Base-by-base conservation (phyloP, 2,113 vertebrate genomes). In the Daubentonia madagascariensis region DNA sequence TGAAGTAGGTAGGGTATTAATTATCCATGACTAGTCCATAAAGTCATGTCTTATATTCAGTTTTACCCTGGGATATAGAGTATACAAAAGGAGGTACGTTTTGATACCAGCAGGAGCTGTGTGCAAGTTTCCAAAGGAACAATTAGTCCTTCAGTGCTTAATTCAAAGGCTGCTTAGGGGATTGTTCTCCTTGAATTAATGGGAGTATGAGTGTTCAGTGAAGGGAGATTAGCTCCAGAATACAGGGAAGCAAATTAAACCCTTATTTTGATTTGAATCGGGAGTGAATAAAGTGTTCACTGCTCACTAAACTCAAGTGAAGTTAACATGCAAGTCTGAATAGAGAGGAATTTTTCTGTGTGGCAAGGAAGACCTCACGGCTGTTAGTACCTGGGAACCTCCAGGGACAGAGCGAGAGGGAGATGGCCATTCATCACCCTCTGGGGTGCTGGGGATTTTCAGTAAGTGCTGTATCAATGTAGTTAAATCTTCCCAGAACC, bases 401-500 rank as follows among this genome's bases (percentile, higher is more conserved):
- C 95, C 85, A 10, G 75, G 80, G 75, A 78, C 17, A 65, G 68
- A 83, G 13, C 73, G 93, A 94, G 72, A 70, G 48, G n/a, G 32
- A 95, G 0, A 0, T 48, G 59, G 52, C 13, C 2, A 68, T 93
- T 97, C 93, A 70, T 76, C 80, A 78, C 73, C 13, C 81, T 92
- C 85, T 1, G 87, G 91, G 35, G 68, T 37, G 67, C 91, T 63
- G 94, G 91, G 85, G 73, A 92, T 97, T 98, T 98, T 98, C 97
- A 96, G 87, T 93, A 96, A 96, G 92, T 35, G 89, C 76, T 88
- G 52, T 97, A 97, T 43, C 83, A 96, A 57, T 88, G 96, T 43
- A 61, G 80, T 70, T 91, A 98, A 98, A 98, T 97, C 96, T 96
- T 97, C 73, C 87, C 94, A 97, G 97, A 96, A 80, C 96, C 92